These are phyloP conservation scores for Agrochola litura DNA, from an alignment of 2,888 invertebrate genomes.

Conservation along the genomic window DNA sequence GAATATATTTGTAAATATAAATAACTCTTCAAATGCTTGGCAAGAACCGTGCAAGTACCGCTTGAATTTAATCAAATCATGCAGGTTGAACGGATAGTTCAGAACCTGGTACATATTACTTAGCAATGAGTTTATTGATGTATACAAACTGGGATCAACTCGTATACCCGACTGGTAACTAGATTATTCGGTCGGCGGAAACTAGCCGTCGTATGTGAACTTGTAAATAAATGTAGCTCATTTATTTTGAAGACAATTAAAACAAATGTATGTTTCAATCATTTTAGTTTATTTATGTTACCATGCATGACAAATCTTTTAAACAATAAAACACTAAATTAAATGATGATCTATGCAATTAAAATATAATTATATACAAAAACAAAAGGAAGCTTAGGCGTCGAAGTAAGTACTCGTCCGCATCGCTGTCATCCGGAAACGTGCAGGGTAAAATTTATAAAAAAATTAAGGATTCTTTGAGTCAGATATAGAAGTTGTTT, in stretches of 20 bases:
- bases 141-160: conserved; percentile 22
- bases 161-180: conserved; percentile 16
- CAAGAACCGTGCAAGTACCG: neutral
- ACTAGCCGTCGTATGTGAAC: neutral
- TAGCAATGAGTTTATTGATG: conserved; percentile 36
- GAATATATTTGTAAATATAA: neutral
- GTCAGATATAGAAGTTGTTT: neutral
- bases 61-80: conserved; percentile 15
- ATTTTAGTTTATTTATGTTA: no score
- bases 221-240: conserved; percentile 6
- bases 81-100: conserved; percentile 20
- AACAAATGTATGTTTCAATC: neutral
- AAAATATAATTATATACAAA: no score
- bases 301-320: no score
- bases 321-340: no score
- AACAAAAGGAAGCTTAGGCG: no score
- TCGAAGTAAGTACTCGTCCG: no score
- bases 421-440: no score
- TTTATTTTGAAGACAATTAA: conserved; percentile 1
- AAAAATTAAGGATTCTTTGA: neutral
- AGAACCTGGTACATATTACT: conserved; percentile 8
- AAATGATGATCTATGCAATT: no score
- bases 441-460: neutral
- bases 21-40: neutral
- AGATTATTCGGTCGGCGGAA: conserved; percentile 22